Conservation (phyloP, 2,888 invertebrate genomes). For the Cantharis lateralis region DNA sequence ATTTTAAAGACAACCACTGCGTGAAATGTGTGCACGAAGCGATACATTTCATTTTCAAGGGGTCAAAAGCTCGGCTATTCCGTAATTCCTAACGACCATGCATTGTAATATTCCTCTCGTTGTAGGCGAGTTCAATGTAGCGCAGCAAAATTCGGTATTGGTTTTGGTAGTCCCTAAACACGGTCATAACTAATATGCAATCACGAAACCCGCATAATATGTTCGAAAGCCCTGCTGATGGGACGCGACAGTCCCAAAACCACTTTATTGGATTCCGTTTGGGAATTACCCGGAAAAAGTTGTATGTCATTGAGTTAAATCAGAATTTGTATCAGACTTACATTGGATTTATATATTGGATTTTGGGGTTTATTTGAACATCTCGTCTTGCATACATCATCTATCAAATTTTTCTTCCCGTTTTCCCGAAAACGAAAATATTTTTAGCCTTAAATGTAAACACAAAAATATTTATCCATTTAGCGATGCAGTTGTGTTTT, state of each 20-base stretch:
- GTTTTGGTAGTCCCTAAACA: constrained; percentile 34
- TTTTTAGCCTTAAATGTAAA: not conserved
- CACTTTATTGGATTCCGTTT: constrained; percentile 34
- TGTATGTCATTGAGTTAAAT: constrained; percentile 40
- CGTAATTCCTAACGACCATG: constrained; percentile 28
- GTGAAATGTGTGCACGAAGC: constrained; percentile 21
- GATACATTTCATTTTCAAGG: constrained; percentile 24
- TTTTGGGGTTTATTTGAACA: constrained; percentile 37
- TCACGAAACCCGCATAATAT: constrained; percentile 36
- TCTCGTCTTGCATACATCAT: constrained; percentile 33
- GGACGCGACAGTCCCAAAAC: constrained; percentile 30
- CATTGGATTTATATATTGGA: constrained; percentile 38
- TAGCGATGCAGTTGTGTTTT: not conserved
- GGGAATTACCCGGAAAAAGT: constrained; percentile 36
- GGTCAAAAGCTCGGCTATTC: constrained; percentile 21
- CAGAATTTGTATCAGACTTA: constrained; percentile 35
- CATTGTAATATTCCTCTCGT: constrained; percentile 23
- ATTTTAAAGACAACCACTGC: constrained; percentile 16
- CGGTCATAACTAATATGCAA: constrained; percentile 37
- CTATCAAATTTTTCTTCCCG: constrained; percentile 21
- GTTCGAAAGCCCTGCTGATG: constrained; percentile 25
- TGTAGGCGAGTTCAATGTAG: constrained; percentile 30
- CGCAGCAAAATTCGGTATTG: constrained; percentile 32
- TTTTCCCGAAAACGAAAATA: not conserved
- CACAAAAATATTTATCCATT: constrained; percentile 20